Conservation (phyloP, 2,888 invertebrate species). For the Torymus tubicola region DNA sequence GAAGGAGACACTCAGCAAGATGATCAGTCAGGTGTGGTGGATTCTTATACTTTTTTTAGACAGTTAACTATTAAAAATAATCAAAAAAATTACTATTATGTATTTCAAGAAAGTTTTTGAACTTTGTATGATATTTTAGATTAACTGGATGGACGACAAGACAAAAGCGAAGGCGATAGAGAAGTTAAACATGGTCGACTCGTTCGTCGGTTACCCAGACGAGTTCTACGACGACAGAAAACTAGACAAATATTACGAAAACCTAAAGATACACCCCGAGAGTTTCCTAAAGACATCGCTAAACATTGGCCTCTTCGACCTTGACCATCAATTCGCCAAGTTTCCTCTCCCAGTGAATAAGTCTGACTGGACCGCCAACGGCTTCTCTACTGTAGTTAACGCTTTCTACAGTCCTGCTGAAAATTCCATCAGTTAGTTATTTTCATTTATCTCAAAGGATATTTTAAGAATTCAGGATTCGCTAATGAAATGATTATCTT, state of each 20-base stretch:
- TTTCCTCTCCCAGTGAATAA: slow-evolving; percentile 78
- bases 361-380: slow-evolving; percentile 78
- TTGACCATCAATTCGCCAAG: slow-evolving; percentile 76
- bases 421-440: slow-evolving; percentile 79
- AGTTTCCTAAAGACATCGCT: slow-evolving; percentile 77
- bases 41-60: neutral
- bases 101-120: neutral
- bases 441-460: neutral
- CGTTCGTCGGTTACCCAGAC: slow-evolving; percentile 94
- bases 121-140: slow-evolving; percentile 55
- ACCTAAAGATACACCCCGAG: slow-evolving; percentile 74
- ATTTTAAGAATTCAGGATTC: neutral
- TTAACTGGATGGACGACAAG: slow-evolving; percentile 94
- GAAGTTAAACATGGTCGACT: slow-evolving; percentile 88
- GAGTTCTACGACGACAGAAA: slow-evolving; percentile 90
- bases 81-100: slow-evolving; percentile 3
- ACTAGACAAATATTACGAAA: slow-evolving; percentile 85
- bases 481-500: neutral
- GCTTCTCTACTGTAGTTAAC: slow-evolving; percentile 78
- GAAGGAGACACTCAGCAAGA: slow-evolving; percentile 84
- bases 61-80: neutral
- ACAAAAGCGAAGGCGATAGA: slow-evolving; percentile 87
- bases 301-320: slow-evolving; percentile 76
- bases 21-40: slow-evolving; percentile 39
- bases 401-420: slow-evolving; percentile 79